Base-by-base conservation (phyloP, 2,113 vertebrate species). In the Anguilla rostrata region DNA sequence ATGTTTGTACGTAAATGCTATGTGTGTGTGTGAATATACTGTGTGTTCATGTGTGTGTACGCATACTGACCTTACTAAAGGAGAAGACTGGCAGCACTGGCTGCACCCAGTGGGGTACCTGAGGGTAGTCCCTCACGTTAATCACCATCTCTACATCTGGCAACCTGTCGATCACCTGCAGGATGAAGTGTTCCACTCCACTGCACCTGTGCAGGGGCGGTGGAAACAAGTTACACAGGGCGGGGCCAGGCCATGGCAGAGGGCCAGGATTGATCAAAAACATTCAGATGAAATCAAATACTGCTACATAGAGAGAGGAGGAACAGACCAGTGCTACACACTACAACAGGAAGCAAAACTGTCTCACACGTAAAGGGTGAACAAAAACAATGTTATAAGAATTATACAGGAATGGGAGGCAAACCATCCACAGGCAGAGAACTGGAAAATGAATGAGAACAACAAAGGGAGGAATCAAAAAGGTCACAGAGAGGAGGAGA, bases 121-220 rank as follows among this genome's bases (percentile, higher is more conserved):
- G 98, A 16, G 98, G 98, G 87, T 99, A 99, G 90, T 99, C 98
- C 71, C 98, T 93, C 26, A 99, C 98, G 78, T 99, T 99, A 85
- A 99, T 95, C 86, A 99, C 96, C 95, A 99, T 96, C 92, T 99
- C 98, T 95, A 97, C 90, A 91, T 99, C 96, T n/a, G 98, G 98
- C 53, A 99, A 93, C 84, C 26, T 93, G 86, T 90, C 90, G 20
- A 99, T 96, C 86, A 98, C 92, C 90, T 96, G 95, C 91, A 98
- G 92, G 86, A 99, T 95, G 89, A 99, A 99, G 89, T 99, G 98
- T 85, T 99, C 98, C 39, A 99, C 97, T 29, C 98, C 98, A 82
- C 96, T 98, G 91, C 98, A 99, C 86, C 98, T 99, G 87, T 0
- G 91, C 49, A 91, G 5, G 83, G 34, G 89, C 14, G 5, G 66